phyloP scores from a whole-genome alignment of 35 echinoderm and acorn worm genomes.

The Hemicentrotus pulcherrimus region DNA sequence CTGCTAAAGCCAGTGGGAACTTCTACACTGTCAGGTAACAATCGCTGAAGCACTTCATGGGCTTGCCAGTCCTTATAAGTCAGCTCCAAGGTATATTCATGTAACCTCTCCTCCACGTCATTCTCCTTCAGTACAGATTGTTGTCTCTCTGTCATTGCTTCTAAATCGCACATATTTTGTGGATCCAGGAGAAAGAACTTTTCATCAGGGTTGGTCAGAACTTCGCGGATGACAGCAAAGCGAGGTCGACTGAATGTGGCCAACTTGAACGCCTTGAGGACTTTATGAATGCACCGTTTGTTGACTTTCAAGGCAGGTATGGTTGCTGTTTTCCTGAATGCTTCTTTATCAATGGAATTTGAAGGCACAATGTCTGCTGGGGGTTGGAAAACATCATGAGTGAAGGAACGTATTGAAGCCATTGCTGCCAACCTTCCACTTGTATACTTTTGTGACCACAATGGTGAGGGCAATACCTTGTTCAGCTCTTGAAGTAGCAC shows the following conservation, averaged over 20 bases:
- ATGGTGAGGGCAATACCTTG: not conserved
- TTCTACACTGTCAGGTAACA: slow-evolving; percentile 67
- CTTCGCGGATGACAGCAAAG: slow-evolving; percentile 47
- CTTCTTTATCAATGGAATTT: slow-evolving; percentile 45
- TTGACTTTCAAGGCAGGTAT: slow-evolving; percentile 67
- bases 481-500: not conserved
- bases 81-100: slow-evolving; percentile 67
- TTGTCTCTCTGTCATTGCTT: slow-evolving; percentile 56
- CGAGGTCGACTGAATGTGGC: slow-evolving; percentile 23
- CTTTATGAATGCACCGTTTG: slow-evolving; percentile 50
- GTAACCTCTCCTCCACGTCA: slow-evolving; percentile 60
- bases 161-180: slow-evolving; percentile 34
- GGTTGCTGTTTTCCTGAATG: slow-evolving; percentile 57
- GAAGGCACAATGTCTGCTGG: slow-evolving; percentile 6
- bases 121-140: slow-evolving; percentile 51
- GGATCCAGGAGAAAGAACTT: slow-evolving; percentile 82
- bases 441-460: not conserved
- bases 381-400: slow-evolving; percentile 45
- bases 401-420: slow-evolving; percentile 33
- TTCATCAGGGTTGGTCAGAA: slow-evolving; percentile 29
- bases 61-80: slow-evolving; percentile 75
- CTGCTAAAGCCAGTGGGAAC: slow-evolving; percentile 82
- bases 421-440: not conserved
- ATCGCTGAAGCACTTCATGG: slow-evolving; percentile 71
- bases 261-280: slow-evolving; percentile 57